These are phyloP conservation scores for Drosophila neonasuta DNA, from an alignment of 2,888 invertebrate genomes.

Conservation along the genomic window DNA sequence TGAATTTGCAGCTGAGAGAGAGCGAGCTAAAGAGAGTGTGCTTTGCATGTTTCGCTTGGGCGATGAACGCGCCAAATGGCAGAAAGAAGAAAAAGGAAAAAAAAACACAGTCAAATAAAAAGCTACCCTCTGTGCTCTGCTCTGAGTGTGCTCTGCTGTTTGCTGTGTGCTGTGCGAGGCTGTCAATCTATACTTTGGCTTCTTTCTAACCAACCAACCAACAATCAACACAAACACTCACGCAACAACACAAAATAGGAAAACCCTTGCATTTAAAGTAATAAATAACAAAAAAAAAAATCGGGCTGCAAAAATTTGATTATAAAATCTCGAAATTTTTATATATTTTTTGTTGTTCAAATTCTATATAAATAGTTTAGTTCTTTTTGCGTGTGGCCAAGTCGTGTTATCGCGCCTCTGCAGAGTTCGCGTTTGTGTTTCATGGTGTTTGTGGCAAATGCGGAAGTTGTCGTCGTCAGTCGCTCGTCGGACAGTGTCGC, in stretches of 20 bases:
- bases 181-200: conserved; percentile 83
- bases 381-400: neutral
- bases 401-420: conserved; percentile 49
- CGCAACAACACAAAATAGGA: conserved; percentile 5
- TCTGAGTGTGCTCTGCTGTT: neutral
- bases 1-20: conserved; percentile 19
- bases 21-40: conserved; percentile 14
- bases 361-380: conserved; percentile 12
- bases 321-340: conserved; percentile 8
- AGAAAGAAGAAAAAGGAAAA: conserved; percentile 15
- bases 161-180: conserved; percentile 50
- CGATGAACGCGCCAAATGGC: conserved; percentile 71
- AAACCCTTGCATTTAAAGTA: conserved; percentile 28
- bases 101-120: conserved; percentile 40
- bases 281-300: conserved; percentile 20
- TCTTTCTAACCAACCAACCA: conserved; percentile 80
- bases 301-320: conserved; percentile 6
- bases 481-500: conserved; percentile 54
- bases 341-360: conserved; percentile 15
- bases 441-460: conserved; percentile 64
- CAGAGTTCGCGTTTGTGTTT: conserved; percentile 40
- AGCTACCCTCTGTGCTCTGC: conserved; percentile 77
- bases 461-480: conserved; percentile 69
- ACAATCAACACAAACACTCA: conserved; percentile 40
- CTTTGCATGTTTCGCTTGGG: conserved; percentile 60